Conservation (phyloP, 2,797 vertebrate species). For the Sphenopsis melanotis region DNA sequence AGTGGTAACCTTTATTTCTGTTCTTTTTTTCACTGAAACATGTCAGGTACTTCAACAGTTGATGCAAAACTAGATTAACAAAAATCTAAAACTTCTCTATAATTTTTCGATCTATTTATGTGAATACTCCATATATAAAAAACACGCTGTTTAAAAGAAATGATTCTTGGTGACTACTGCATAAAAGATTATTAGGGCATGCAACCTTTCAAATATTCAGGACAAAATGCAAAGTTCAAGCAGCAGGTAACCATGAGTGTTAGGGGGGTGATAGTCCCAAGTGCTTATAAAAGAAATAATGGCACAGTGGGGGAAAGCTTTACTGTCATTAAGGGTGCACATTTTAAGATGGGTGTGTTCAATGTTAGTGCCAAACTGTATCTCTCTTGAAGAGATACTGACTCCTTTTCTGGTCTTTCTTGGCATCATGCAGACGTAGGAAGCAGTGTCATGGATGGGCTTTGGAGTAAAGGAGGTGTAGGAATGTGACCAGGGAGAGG, state of each 20-base stretch:
- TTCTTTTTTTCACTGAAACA: neutral
- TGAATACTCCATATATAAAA: neutral
- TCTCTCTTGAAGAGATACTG: neutral
- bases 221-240: neutral
- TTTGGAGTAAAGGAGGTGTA: neutral
- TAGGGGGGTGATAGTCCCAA: neutral
- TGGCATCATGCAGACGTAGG: neutral
- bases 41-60: neutral
- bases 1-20: neutral
- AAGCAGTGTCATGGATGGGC: neutral
- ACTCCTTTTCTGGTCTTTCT: neutral
- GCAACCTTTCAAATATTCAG: neutral
- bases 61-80: neutral
- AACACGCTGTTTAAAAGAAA: neutral
- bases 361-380: neutral
- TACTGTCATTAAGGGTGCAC: neutral
- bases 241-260: neutral
- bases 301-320: neutral
- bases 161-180: neutral
- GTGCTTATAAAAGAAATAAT: neutral
- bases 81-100: neutral
- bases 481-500: neutral
- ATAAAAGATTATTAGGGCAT: neutral
- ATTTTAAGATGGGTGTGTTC: neutral
- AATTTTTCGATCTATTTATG: neutral